A percentile compares a stretch with the other conserved stretches of the same genome.
phyloP scores from a whole-genome alignment of 1,140 invertebrate genomes.

The Brachystomella parvula region DNA sequence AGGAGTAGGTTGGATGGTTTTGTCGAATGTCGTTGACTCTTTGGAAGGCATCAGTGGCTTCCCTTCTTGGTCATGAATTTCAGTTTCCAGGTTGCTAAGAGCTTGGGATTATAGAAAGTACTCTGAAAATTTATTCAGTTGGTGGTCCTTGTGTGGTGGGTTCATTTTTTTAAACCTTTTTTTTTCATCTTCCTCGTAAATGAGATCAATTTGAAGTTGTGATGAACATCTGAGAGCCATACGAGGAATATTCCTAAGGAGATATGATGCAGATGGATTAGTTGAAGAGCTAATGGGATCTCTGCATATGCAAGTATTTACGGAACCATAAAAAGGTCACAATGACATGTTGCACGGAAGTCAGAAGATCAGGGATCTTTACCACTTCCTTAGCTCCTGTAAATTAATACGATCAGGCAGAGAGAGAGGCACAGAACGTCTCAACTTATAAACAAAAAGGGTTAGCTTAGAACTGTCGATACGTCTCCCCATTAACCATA shows the following conservation, averaged over 20 bases:
- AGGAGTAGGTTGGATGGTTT: too few species aligned
- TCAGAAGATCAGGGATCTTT: too few species aligned
- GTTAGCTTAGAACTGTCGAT: too few species aligned
- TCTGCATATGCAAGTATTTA: background rate
- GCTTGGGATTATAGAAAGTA: background rate
- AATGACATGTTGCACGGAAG: background rate
- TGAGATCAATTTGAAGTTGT: background rate
- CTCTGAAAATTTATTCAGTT: background rate
- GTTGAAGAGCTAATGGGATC: background rate
- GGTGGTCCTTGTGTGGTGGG: too few species aligned
- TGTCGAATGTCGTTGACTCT: too few species aligned
- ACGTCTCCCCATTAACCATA: too few species aligned
- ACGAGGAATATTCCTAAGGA: background rate
- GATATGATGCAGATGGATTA: too few species aligned
- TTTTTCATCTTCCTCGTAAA: too few species aligned
- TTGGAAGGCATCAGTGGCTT: background rate
- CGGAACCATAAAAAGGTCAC: background rate
- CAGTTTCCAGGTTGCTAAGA: too few species aligned
- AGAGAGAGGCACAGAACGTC: background rate
- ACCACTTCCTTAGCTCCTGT: background rate
- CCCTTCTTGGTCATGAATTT: too few species aligned
- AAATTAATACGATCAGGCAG: background rate
- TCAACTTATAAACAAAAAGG: conserved; percentile 9
- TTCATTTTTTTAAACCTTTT: too few species aligned
- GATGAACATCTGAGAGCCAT: background rate